Evolutionary conservation across 2,888 invertebrate species (phyloP).

Genomic region (Coenonympha glycerion): DNA sequence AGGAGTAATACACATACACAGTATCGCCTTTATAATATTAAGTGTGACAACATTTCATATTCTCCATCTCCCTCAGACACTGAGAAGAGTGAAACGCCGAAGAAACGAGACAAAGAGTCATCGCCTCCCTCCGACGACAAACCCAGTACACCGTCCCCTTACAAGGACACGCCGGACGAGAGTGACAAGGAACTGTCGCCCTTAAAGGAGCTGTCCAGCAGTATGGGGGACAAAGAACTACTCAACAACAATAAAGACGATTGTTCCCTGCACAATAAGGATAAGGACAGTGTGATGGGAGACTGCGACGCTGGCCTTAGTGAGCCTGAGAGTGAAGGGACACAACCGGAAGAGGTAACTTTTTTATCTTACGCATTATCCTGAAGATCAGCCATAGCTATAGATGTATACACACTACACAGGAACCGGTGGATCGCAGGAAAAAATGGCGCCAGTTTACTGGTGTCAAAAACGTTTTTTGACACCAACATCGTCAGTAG

Average conservation of each 20-base stretch:
- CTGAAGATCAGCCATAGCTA: too few species aligned
- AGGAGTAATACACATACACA: too few species aligned
- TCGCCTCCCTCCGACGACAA: constrained; percentile 42
- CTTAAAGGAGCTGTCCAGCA: constrained; percentile 54
- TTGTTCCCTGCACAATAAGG: constrained; percentile 65
- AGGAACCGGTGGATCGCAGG: too few species aligned
- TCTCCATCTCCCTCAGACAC: constrained; percentile 30
- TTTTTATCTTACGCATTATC: too few species aligned
- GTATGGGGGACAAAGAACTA: constrained; percentile 51
- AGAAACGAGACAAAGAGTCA: constrained; percentile 45
- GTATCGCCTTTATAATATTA: too few species aligned
- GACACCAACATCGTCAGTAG: too few species aligned
- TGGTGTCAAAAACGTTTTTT: too few species aligned
- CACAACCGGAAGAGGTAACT: constrained; percentile 86
- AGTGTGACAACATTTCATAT: too few species aligned
- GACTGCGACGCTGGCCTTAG: constrained; percentile 81
- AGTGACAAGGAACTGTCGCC: constrained; percentile 51
- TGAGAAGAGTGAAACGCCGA: constrained; percentile 54
- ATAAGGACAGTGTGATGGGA: constrained; percentile 80
- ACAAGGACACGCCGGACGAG: constrained; percentile 50
- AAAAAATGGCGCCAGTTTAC: too few species aligned
- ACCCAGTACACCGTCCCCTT: constrained; percentile 36
- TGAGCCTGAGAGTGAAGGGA: constrained; percentile 91
- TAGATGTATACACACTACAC: too few species aligned
- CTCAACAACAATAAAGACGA: constrained; percentile 69